Conservation (phyloP, 2,888 invertebrate genomes). For the Dynastes grantii region DNA sequence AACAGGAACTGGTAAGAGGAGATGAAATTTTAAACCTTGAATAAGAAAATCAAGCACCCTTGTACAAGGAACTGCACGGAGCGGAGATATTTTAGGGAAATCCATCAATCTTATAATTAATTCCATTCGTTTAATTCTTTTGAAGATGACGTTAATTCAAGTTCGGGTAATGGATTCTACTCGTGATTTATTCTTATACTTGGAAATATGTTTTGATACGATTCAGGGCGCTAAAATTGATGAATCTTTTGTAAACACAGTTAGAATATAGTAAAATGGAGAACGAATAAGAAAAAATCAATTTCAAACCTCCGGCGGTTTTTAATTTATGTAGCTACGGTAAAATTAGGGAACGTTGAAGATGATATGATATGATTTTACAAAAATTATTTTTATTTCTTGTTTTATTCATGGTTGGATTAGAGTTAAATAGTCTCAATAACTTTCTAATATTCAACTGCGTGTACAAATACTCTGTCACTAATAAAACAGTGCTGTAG, state of each 20-base stretch:
- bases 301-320: neutral
- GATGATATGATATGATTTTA: too few species aligned
- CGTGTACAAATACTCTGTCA: too few species aligned
- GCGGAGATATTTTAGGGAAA: slow-evolving; percentile 58
- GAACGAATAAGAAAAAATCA: slow-evolving; percentile 14
- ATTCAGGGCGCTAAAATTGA: slow-evolving; percentile 59
- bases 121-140: slow-evolving; percentile 72
- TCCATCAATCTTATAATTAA: slow-evolving; percentile 73
- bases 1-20: slow-evolving; percentile 2
- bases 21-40: slow-evolving; percentile 38
- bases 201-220: slow-evolving; percentile 61
- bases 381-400: too few species aligned
- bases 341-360: too few species aligned
- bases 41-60: slow-evolving; percentile 37
- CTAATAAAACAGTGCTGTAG: too few species aligned
- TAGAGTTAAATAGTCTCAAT: too few species aligned
- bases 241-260: slow-evolving; percentile 55
- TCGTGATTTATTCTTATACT: slow-evolving; percentile 67
- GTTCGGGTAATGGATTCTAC: slow-evolving; percentile 68
- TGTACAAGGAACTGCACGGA: slow-evolving; percentile 31
- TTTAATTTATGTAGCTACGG: neutral
- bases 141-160: slow-evolving; percentile 71
- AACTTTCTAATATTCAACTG: too few species aligned
- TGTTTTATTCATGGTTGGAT: too few species aligned
- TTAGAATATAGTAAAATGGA: slow-evolving; percentile 9